These are phyloP conservation scores for Poicephalus meyeri DNA, from an alignment of 2,113 vertebrate genomes.

Conservation along the genomic window DNA sequence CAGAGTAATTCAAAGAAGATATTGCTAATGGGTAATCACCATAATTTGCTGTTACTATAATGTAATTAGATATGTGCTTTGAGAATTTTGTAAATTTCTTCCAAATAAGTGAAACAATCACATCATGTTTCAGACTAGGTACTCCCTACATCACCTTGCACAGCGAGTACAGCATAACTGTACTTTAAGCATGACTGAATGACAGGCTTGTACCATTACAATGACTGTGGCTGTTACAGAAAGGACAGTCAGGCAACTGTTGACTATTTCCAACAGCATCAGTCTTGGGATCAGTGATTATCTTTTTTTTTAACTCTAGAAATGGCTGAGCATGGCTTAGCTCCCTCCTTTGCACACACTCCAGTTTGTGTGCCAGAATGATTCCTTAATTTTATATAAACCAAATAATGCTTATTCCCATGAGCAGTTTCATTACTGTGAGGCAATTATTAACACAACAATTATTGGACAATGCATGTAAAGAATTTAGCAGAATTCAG, in stretches of 20 bases:
- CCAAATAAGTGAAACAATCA: not conserved
- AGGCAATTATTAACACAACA: not conserved
- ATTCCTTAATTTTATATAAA: not conserved
- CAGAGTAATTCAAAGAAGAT: not conserved
- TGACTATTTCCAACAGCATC: not conserved
- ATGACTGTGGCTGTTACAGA: not conserved
- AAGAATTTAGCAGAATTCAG: not conserved
- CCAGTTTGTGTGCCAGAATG: not conserved
- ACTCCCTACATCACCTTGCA: rapidly evolving
- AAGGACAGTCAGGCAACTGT: not conserved
- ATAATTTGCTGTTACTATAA: rapidly evolving
- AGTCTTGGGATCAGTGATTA: not conserved
- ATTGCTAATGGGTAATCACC: rapidly evolving
- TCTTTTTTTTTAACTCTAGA: not conserved
- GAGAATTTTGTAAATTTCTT: not conserved
- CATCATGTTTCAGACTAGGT: not conserved
- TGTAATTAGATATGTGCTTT: not conserved
- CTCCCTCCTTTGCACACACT: not conserved
- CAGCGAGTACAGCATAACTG: not conserved
- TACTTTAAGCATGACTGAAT: too few relatives aligned
- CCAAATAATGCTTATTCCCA: not conserved
- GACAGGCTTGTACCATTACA: not conserved
- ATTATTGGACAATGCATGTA: not conserved
- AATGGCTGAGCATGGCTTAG: not conserved
- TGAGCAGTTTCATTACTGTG: not conserved